Evolutionary conservation across 2,888 invertebrate species (phyloP).

Genomic region (Agrotis ipsilon): DNA sequence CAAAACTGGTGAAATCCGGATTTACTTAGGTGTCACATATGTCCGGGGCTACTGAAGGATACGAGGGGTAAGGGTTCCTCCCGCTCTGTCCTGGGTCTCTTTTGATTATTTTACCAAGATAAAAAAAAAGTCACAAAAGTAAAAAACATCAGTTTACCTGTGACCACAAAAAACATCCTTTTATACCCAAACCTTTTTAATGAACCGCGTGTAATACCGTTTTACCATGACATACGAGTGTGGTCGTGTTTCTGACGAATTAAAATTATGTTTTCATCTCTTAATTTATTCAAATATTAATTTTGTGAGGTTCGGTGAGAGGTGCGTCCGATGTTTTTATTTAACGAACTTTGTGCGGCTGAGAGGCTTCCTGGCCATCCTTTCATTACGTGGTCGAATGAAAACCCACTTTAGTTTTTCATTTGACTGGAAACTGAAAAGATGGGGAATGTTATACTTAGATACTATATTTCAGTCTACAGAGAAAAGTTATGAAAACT

Average conservation of each 20-base stretch:
- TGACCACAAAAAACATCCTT: neutral
- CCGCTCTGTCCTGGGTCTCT: no score
- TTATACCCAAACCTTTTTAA: conserved; percentile 25
- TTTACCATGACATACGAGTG: conserved; percentile 25
- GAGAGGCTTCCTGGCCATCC: neutral
- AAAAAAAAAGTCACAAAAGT: no score
- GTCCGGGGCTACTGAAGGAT: no score
- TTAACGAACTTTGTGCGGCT: conserved; percentile 18
- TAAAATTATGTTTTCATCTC: conserved; percentile 50
- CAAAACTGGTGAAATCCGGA: no score
- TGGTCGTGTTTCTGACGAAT: conserved; percentile 37
- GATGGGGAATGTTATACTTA: no score
- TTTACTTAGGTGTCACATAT: no score
- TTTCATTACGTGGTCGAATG: neutral
- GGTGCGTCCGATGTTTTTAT: conserved; percentile 25
- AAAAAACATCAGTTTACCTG: conserved; percentile 1
- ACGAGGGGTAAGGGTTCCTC: no score
- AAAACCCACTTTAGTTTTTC: neutral
- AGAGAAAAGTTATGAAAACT: no score
- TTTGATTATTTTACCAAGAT: no score
- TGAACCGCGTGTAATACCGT: conserved; percentile 10
- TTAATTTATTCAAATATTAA: conserved; percentile 59
- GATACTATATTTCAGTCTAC: no score
- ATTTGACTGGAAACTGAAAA: no score
- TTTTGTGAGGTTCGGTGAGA: conserved; percentile 30